These are phyloP conservation scores for Aphelocoma coerulescens DNA, from an alignment of 2,113 vertebrate genomes.

Conservation along the genomic window DNA sequence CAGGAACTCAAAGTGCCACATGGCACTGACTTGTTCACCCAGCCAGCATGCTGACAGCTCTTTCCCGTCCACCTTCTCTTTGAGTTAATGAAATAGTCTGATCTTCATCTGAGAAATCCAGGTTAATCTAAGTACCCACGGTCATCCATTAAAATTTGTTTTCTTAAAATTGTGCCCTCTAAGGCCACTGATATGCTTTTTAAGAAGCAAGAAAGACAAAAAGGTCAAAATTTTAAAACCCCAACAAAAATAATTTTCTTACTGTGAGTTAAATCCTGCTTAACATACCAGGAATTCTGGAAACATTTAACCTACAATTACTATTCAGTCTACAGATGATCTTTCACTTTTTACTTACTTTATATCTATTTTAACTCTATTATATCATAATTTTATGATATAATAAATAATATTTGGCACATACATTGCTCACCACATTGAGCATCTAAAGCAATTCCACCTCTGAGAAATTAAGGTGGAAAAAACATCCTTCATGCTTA, in stretches of 20 bases:
- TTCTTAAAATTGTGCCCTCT: background rate
- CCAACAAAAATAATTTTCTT: background rate
- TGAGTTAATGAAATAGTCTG: background rate
- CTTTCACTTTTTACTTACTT: background rate
- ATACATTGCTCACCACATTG: background rate
- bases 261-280: background rate
- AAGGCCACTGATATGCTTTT: background rate
- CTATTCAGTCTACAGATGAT: background rate
- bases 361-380: background rate
- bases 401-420: background rate
- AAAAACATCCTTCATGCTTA: background rate
- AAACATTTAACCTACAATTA: background rate
- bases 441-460: background rate
- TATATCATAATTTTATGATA: background rate
- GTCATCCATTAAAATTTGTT: background rate
- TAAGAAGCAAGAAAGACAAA: background rate
- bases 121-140: background rate
- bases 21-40: background rate
- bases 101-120: background rate
- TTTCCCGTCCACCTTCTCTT: background rate
- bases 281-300: background rate
- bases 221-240: background rate
- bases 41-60: background rate
- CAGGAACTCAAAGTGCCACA: background rate
- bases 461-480: background rate